Conservation (phyloP, 2,113 vertebrate species). For the Hemichromis elongatus region DNA sequence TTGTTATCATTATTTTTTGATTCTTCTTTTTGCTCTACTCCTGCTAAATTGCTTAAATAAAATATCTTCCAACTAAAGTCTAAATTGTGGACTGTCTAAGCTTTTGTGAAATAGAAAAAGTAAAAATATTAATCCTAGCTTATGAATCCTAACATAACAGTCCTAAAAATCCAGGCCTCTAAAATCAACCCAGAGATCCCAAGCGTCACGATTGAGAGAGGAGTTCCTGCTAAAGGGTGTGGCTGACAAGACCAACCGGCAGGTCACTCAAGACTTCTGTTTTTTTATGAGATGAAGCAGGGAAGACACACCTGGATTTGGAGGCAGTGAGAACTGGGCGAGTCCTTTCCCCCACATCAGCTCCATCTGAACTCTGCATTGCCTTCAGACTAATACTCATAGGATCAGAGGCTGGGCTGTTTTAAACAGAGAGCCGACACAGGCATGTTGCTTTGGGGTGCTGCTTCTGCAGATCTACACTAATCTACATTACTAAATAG, state of each 20-base stretch:
- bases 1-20: too few relatives aligned
- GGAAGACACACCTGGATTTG: not conserved
- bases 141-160: not conserved
- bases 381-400: not conserved
- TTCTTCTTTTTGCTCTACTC: too few relatives aligned
- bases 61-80: too few relatives aligned
- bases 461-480: not conserved
- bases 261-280: too few relatives aligned
- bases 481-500: not conserved
- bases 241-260: not conserved
- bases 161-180: not conserved
- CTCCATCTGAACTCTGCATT: not conserved
- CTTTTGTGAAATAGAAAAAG: not conserved
- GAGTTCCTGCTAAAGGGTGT: rapidly evolving
- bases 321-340: not conserved
- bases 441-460: not conserved
- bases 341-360: not conserved
- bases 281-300: not conserved
- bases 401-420: not conserved
- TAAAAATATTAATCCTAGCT: not conserved
- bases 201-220: not conserved
- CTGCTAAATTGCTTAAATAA: too few relatives aligned
- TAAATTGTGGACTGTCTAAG: too few relatives aligned
- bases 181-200: not conserved
- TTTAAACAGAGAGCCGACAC: not conserved